Conservation (phyloP, 2,113 vertebrate species). For the Crotalus helleri region DNA sequence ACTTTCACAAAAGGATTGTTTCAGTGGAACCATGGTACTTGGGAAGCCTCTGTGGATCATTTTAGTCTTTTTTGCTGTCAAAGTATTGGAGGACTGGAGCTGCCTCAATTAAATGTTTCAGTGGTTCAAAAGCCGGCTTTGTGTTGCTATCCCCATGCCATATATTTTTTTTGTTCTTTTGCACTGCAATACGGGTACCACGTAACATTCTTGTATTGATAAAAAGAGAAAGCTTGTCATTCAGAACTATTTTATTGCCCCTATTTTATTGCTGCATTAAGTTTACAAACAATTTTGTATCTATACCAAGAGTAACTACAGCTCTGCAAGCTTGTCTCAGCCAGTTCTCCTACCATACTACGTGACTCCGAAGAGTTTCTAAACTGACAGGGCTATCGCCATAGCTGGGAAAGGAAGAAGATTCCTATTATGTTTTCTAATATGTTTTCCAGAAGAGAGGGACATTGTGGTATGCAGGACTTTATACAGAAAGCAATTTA, state of each 20-base stretch:
- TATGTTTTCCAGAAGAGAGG: neutral
- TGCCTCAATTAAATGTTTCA: neutral
- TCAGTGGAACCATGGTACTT: neutral
- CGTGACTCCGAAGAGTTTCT: neutral
- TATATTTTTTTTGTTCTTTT: neutral
- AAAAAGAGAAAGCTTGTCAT: neutral
- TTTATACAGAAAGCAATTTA: neutral
- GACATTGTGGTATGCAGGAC: neutral
- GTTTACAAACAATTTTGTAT: neutral
- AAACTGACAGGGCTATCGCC: neutral
- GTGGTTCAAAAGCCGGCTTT: neutral
- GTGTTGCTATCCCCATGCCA: neutral
- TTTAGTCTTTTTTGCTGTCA: neutral
- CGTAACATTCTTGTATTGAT: neutral
- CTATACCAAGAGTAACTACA: neutral
- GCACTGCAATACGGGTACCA: neutral
- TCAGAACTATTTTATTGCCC: neutral
- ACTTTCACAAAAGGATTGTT: neutral
- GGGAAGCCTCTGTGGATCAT: neutral
- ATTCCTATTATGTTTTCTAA: neutral
- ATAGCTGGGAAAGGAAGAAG: neutral
- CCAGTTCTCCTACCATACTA: neutral
- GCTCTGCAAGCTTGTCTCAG: neutral
- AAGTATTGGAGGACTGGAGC: neutral
- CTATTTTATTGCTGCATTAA: neutral